Base-by-base conservation (phyloP, 2,113 vertebrate species). In the Cynocephalus volans region DNA sequence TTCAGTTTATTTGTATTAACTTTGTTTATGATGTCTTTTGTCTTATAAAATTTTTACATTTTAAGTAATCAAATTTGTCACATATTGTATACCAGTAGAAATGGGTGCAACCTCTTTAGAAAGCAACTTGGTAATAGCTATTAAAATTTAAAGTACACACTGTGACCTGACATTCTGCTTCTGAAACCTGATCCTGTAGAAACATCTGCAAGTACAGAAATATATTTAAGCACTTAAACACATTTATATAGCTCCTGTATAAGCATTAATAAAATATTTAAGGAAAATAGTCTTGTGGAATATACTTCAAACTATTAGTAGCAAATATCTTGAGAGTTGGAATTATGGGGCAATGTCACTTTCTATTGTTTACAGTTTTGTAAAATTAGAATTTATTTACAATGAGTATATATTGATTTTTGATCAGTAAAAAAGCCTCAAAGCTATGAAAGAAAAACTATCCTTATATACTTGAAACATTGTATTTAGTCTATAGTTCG, bases 51-150 rank as follows among this genome's bases (percentile, higher is more conserved):
- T 28, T 91, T 70, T 50, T 75, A 92, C 13, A 89, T 81, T 67
- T 95, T 85, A 83, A 88, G 62, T 72, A 81, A 87, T 72, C 64
- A 82, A 10, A 67, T 77, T 79, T 87, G 76, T 70, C 23, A 33
- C 23, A n/a, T 64, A 45, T 17, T 58, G 2, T 36, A 15, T 75
- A n/a, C 73, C 12, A 17, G 12, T 67, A 67, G 48, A 91, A 90
- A 64, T 48, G 76, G 52, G 64, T 60, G 12, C 36, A 45, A 8
- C 11, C 8, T 88, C 15, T 45, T 87, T 80, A 60, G 70, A 83
- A 97, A 93, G 24, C 72, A 85, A 18, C 90, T 95, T 90, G 64
- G 64, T 54, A 92, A 9, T 67, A 28, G 50, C 50, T 93, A 11
- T 72, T 56, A 62, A 87, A 79, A 90, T 89, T 67, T 90, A 41